These are phyloP conservation scores for Euproctis similis DNA, from an alignment of 2,888 invertebrate species.

Conservation along the genomic window DNA sequence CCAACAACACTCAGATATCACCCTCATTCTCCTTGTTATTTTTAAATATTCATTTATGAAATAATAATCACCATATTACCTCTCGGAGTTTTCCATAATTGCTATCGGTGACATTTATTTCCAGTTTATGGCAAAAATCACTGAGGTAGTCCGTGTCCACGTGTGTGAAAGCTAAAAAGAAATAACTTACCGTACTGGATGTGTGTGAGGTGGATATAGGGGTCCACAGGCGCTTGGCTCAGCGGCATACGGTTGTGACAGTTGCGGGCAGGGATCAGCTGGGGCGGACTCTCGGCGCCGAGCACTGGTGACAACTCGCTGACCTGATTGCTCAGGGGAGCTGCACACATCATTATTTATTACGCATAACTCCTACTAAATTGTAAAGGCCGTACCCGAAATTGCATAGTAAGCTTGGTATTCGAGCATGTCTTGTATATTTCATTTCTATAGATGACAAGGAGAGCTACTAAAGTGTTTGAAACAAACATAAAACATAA, in stretches of 20 bases:
- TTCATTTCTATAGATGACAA: no score
- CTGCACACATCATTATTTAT: no score
- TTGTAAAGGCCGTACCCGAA: no score
- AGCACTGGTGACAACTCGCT: slow-evolving; percentile 30
- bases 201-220: slow-evolving; percentile 76
- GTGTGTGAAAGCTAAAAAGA: neutral
- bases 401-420: no score
- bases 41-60: no score
- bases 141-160: neutral
- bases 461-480: no score
- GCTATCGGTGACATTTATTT: neutral
- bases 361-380: no score
- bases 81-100: neutral
- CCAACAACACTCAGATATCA: no score
- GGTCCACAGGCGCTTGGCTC: slow-evolving; percentile 82
- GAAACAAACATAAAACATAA: no score
- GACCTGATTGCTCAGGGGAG: slow-evolving; percentile 55
- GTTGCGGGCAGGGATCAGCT: slow-evolving; percentile 48
- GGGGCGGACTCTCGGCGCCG: slow-evolving; percentile 46
- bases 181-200: slow-evolving; percentile 53
- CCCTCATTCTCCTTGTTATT: no score
- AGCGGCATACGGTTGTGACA: slow-evolving; percentile 78
- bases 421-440: no score
- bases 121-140: neutral
- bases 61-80: no score